Conservation (phyloP, 1,140 invertebrate genomes). For the Drosophila sucinea region DNA sequence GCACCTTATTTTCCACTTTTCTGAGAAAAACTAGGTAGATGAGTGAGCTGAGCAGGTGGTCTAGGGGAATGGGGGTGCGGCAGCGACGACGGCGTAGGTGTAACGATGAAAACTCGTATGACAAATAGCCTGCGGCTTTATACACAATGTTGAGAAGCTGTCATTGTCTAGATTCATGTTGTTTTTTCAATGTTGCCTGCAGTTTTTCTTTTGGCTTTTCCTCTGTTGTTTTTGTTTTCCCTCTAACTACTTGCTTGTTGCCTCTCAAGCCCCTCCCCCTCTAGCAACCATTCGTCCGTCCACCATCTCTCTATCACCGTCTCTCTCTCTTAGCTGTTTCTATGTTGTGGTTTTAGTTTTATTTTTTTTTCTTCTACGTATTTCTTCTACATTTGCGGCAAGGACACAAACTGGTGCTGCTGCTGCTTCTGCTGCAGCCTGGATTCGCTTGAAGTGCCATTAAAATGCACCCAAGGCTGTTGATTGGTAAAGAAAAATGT, state of each 20-base stretch:
- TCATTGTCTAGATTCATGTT: conserved; percentile 67
- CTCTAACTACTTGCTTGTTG: conserved; percentile 12
- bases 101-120: conserved; percentile 49
- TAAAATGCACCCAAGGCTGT: conserved; percentile 63
- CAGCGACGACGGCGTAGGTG: conserved; percentile 30
- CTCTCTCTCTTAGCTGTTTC: not conserved
- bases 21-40: conserved; percentile 33
- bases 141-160: conserved; percentile 66
- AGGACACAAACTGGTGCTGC: conserved; percentile 47
- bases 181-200: conserved; percentile 38
- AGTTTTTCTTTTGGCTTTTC: conserved; percentile 25
- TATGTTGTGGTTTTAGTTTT: conserved; percentile 24
- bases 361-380: conserved; percentile 30
- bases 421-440: conserved; percentile 18
- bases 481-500: conserved; percentile 63
- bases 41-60: not conserved
- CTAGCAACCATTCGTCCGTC: no score
- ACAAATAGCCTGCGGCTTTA: conserved; percentile 65
- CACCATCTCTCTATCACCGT: not conserved
- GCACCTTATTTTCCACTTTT: conserved; percentile 36
- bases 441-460: conserved; percentile 47
- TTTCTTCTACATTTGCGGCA: conserved; percentile 29
- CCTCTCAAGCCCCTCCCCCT: not conserved
- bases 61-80: not conserved
- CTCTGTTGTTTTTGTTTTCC: conserved; percentile 28